A percentile compares a stretch with the other conserved stretches of the same genome.
Evolutionary conservation across 2,113 vertebrate species (phyloP).

Genomic region (Podocnemis expansa): DNA sequence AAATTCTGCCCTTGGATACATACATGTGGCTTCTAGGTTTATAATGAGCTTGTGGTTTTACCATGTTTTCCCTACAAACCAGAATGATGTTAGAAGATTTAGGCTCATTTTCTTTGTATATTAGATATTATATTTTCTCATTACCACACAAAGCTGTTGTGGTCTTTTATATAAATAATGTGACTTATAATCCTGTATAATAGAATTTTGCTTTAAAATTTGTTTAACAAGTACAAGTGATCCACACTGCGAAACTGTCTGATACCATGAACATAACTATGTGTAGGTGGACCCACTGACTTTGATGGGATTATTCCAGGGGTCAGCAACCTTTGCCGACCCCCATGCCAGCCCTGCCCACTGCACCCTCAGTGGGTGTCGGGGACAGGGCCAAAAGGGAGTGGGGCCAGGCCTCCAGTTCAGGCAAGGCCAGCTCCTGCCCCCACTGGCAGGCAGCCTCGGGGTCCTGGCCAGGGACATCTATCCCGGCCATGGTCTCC

Average conservation of each 20-base stretch:
- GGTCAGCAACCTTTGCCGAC: too few species aligned
- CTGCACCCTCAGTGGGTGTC: too few species aligned
- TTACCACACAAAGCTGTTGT: slow-evolving; percentile 2
- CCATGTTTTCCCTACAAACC: neutral
- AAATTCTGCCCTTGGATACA: neutral
- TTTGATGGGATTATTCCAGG: too few species aligned
- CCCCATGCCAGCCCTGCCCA: too few species aligned
- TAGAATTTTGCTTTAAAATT: neutral
- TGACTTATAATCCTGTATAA: neutral
- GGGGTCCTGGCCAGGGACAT: too few species aligned
- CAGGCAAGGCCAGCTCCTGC: too few species aligned
- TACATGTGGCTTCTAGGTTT: neutral
- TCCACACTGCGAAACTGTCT: neutral
- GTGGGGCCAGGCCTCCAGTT: too few species aligned
- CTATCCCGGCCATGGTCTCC: too few species aligned
- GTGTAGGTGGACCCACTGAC: neutral
- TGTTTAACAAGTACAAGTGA: neutral
- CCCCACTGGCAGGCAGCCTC: too few species aligned
- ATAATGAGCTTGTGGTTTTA: neutral
- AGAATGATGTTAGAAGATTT: neutral
- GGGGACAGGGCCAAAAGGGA: too few species aligned
- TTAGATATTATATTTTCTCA: neutral
- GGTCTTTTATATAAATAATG: neutral
- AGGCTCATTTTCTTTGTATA: neutral
- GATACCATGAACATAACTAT: neutral